phyloP scores from a whole-genome alignment of 2,113 vertebrate species.

The Poeciliopsis prolifica region DNA sequence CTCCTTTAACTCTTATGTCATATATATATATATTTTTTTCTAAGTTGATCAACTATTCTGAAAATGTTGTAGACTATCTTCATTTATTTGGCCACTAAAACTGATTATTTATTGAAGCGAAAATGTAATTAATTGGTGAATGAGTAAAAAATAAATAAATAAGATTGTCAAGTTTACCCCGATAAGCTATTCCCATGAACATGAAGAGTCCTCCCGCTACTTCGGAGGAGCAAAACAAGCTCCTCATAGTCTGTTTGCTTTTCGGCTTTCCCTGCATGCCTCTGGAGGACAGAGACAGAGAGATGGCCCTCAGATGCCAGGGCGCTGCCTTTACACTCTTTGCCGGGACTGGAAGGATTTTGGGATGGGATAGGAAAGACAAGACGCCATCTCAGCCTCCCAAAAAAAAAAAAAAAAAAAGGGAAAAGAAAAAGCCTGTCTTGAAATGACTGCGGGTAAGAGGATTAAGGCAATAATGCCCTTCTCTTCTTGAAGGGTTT shows the following conservation, averaged over 20 bases:
- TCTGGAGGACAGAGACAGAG: too few relatives aligned
- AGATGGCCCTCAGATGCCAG: constrained; percentile 81
- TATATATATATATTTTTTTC: background rate
- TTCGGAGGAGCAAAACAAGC: constrained; percentile 43
- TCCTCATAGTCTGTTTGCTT: constrained; percentile 84
- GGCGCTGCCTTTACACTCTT: constrained; percentile 85
- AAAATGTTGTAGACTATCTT: background rate
- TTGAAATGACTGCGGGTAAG: constrained; percentile 97
- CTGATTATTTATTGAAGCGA: background rate
- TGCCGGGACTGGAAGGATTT: constrained; percentile 85
- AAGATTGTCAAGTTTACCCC: too few relatives aligned
- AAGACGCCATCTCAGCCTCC: constrained; percentile 91
- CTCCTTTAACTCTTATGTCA: background rate
- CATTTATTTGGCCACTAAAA: background rate
- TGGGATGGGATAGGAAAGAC: constrained; percentile 84
- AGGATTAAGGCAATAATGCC: constrained; percentile 99
- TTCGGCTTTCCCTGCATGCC: constrained; percentile 81
- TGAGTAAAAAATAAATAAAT: too few relatives aligned
- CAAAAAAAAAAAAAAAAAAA: constrained; percentile 69
- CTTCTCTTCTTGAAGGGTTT: constrained; percentile 95
- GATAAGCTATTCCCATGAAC: background rate
- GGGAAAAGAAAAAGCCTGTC: constrained; percentile 79
- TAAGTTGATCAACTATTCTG: background rate
- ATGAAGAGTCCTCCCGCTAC: background rate
- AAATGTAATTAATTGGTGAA: background rate